Base-by-base conservation (phyloP, 2,888 invertebrate genomes). In the Mystacides longicornis region DNA sequence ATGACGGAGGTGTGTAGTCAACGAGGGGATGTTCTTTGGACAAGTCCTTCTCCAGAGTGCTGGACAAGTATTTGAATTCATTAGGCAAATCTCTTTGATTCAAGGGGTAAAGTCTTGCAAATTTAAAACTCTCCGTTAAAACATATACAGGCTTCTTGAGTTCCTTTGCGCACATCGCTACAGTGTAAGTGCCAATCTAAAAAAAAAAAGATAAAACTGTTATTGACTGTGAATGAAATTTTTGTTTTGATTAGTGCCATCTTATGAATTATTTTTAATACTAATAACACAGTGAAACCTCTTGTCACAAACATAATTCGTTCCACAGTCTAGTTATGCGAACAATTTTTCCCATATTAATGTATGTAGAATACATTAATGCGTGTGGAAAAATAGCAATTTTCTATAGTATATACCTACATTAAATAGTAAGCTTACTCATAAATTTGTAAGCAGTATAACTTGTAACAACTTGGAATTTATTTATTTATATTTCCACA, bases 71-170 rank as follows among this genome's bases (percentile, higher is more conserved):
- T 63, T 93, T 93, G 67, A 93, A 95, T 67, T 92, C 88, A 61
- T 88, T 81, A 0, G 95, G 93, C 37, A 97, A 71, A 71, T 97
- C 96, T 51, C 82, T 79, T 68, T 98, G 96, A 73, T 93, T 94
- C 9, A 99, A 74, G 0, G 98, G 98, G 72, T 89, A 98, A 60
- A 94, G 80, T 59, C 95, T 80, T 0, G 93, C 87, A 75, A 99
- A 99, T 72, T 99, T 99, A 69, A 97, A 96, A 70, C 96, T 97
- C 71, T 99, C 99, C 0, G 95, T 89, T 20, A 98, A 75, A 0
- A 98, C 97, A 70, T 95, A 97, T 54, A 98, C 87, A 0, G 95
- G 94, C 68, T 95, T 97, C 66, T 96, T 94, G 73, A 94, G 85
- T 74, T 89, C 89, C 60, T 83, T 79, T 0, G 93, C 93, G 67